These are phyloP conservation scores for Eonycteris spelaea DNA, from an alignment of 2,113 vertebrate species.

Conservation along the genomic window DNA sequence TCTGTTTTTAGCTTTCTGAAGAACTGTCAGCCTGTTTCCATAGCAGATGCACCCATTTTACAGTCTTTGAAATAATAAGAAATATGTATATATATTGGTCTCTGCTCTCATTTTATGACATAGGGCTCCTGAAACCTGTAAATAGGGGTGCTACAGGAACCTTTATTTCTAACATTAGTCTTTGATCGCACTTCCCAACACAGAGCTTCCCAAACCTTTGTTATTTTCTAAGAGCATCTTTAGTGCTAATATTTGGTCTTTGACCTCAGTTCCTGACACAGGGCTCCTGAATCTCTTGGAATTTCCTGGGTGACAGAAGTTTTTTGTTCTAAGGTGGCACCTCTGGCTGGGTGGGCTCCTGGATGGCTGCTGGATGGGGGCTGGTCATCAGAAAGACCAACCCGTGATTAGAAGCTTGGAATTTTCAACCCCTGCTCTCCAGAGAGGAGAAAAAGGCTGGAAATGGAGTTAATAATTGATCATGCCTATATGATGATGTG, in stretches of 20 bases:
- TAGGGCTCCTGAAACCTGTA: neutral
- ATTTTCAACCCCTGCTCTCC: neutral
- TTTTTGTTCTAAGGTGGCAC: neutral
- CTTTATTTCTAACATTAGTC: neutral
- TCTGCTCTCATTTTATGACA: neutral
- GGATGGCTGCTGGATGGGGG: neutral
- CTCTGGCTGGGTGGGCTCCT: neutral
- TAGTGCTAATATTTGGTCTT: neutral
- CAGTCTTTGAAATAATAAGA: neutral
- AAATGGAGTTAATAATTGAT: neutral
- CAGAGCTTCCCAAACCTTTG: neutral
- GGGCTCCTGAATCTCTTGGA: neutral
- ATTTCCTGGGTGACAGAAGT: neutral
- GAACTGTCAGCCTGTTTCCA: neutral
- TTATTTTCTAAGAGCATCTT: neutral
- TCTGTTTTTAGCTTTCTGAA: slow-evolving; percentile 22
- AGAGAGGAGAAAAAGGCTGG: neutral
- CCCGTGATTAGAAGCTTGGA: neutral
- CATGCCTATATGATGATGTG: neutral
- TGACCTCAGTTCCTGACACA: neutral
- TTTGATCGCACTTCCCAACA: neutral
- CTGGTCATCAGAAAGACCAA: neutral
- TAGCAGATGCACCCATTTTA: slow-evolving; percentile 16
- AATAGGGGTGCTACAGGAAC: neutral
- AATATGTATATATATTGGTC: neutral